Base-by-base conservation (phyloP, 2,113 vertebrate species). In the Boulengeromyrus knoepffleri region DNA sequence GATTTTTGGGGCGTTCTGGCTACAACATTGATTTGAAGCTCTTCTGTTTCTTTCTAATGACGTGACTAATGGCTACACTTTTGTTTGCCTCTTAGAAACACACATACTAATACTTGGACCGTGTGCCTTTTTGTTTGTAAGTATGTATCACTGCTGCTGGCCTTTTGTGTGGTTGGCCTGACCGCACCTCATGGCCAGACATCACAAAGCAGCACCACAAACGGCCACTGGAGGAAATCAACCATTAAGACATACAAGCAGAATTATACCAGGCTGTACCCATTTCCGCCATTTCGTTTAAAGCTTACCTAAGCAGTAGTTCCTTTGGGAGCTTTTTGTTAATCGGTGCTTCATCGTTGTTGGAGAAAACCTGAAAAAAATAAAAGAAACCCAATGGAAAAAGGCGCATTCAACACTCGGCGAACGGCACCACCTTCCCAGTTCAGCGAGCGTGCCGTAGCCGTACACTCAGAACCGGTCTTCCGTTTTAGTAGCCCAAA, bases 271-370 rank as follows among this genome's bases (percentile, higher is more conserved):
- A 42, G 74, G 36, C 74, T 80, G 74, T 80, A 19, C 36, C 36
- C 12, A 42, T 2, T 42, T 19, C 36, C 5, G 3, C 74, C 31
- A 42, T 21, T 17, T 42, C 15, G 7, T 49, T 3, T 3, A 24
- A 90, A 8, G 91, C 93, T 95, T 95, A 99, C 98, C 98, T 97
- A 94, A 99, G 95, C 42, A 99, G 97, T 91, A 99, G 97, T 94
- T 99, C 98, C 97, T 99, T 99, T 90, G 98, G 98, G 92, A 99
- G 96, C 94, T 99, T 99, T 95, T 98, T 99, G 95, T 99, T 99
- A 95, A 99, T 99, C 92, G 97, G 97, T 90, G 97, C 97, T 95
- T 99, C 98, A 96, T 99, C 98, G 87, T 94, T 98, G 96, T 94
- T 98, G 95, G 97, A 98, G 96, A 99, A 98, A 95, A 98, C 97